Evolutionary conservation across 2,888 invertebrate genomes (phyloP), one percentile per base, ranked within the genome.

Genomic region (Acrobasis suavella): DNA sequence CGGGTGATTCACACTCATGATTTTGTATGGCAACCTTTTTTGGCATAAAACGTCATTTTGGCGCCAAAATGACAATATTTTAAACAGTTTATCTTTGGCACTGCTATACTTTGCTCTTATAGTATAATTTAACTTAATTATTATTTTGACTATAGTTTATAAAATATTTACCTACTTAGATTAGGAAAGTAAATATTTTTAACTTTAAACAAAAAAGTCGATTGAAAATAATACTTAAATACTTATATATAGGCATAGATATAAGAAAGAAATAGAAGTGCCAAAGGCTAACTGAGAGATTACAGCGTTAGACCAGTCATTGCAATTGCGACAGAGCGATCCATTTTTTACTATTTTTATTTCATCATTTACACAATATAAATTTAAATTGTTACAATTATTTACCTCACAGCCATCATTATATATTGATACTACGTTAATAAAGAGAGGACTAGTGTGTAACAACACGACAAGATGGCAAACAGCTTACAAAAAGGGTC

Each of bases 401-500:
- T 88, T 90, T 90, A 91, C 87, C 92, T 92, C 92, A 92, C 92
- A 92, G 92, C 92, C 92, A 92, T 92, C 92, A 91, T 91, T 92
- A 91, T 87, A 91, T 91, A 91, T 91, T 91, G 92, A 91, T 89
- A 88, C 91, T 91, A 92, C 91, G 71, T 88, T 91, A 89, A 87
- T 89, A 88, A 83, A 89, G 87, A 91, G 83, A 88, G 90, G 86
- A 89, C 89, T 89, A 89, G 84, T 85, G 82, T 84, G 86, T 89
- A 82, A 87, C 85, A 85, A 87, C 87, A 90, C 89, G 84, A 80
- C 74, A 85, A 85, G 90, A 91, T 89, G 88, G 91, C 91, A 79
- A 77, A 83, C 84, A 85, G 87, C 87, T 89, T 90, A 90, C 81
- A 91, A 87, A 80, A 90, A 89, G 83, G 86, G 80, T 82, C 91